Evolutionary conservation across 2,113 vertebrate species (phyloP).

Genomic region (Oceanodroma tethys): DNA sequence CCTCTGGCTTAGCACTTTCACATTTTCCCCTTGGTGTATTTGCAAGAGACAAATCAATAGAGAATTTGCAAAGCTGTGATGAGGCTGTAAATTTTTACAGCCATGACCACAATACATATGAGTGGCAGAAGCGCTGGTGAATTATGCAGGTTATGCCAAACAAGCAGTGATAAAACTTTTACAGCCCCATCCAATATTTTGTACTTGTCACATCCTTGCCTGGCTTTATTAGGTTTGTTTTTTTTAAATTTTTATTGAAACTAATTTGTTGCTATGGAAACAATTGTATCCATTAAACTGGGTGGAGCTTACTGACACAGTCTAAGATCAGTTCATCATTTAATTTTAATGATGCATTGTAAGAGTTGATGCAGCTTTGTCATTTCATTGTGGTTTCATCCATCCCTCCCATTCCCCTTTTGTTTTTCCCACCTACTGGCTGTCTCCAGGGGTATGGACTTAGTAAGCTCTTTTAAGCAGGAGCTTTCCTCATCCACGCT

Average conservation of each 20-base stretch:
- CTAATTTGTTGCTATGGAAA: not conserved
- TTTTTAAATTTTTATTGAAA: constrained; percentile 1
- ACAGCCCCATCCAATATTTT: not conserved
- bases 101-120: not conserved
- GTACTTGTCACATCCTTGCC: not conserved
- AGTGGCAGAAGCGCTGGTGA: not conserved
- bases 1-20: not conserved
- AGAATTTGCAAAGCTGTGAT: not conserved
- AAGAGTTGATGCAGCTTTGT: not conserved
- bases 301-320: not conserved
- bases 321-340: not conserved
- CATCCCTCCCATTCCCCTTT: not conserved
- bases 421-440: not conserved
- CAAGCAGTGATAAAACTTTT: not conserved
- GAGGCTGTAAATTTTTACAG: not conserved
- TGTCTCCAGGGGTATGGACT: not conserved
- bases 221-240: not conserved
- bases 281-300: not conserved
- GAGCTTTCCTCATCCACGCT: not conserved
- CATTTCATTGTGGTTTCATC: not conserved
- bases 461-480: not conserved
- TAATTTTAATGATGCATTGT: not conserved
- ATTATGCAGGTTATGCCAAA: not conserved
- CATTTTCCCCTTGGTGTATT: constrained; percentile 15
- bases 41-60: not conserved